Evolutionary conservation across 2,888 invertebrate species (phyloP), one percentile per base, ranked within the genome.

Genomic region (Trichopoda pennipes): DNA sequence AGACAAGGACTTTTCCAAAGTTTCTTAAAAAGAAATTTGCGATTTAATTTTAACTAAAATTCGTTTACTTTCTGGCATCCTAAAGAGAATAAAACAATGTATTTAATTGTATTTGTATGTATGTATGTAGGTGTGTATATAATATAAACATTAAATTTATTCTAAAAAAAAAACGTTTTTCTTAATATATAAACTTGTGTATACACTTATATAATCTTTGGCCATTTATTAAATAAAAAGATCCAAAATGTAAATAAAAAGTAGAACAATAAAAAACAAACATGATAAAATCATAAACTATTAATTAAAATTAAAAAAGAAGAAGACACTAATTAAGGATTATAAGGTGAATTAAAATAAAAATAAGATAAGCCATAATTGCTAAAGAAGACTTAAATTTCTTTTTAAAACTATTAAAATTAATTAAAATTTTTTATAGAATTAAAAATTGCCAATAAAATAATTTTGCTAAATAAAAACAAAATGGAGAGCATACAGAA

Each of bases 201-300:
- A 72, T 61, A 70, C 55, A 74, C 70, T 78, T 82, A 82, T 66
- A 79, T 79, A 82, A 82, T 82, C 82, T 82, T 82, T 82, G 82
- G 82, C 79, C 79, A 63, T 82, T 80, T 82, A 82, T 82, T 79
- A 79, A 76, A 82, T 79, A 82, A 82, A 82, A 82, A 82, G 82
- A 79, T 82, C 82, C 82, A 82, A 82, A 82, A 79, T 69, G 14
- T n/a, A n/a, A n/a, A 73, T 73, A 69, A 55, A n/a, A 70, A 72
- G 23, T 66, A 76, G 42, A 78, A 42, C 32, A 53, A 32, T 51
- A 53, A 19, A 49, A 35, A 61, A 72, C 35, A 70, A 73, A 28
- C 8, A 28, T 4, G n/a, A 17, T 51, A 58, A n/a, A 73, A 60
- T 35, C 55, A 53, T 23, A 12, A 19, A 3, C 7, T 63, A 17